phyloP scores from a whole-genome alignment of 2,797 vertebrate species.

The Synaphobranchus kaupii region DNA sequence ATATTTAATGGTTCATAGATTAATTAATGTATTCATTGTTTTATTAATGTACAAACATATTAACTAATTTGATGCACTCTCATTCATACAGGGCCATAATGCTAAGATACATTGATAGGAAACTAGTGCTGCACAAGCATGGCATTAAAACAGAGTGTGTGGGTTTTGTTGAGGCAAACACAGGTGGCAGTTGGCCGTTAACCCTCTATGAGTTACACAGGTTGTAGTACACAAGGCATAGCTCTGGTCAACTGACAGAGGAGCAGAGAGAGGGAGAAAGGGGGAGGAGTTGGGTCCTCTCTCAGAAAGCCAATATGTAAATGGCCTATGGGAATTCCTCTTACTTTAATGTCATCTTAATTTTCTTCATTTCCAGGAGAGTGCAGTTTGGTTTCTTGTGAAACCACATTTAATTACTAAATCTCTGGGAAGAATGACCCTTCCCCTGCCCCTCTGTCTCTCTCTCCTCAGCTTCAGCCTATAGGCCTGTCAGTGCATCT shows the following conservation, averaged over 20 bases:
- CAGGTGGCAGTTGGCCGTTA: not conserved
- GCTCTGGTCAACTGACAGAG: not conserved
- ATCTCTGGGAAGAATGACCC: not conserved
- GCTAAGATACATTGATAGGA: too few relatives aligned
- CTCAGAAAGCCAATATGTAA: slow-evolving; percentile 43
- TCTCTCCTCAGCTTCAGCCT: not conserved
- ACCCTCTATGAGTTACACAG: not conserved
- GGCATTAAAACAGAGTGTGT: not conserved
- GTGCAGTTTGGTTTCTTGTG: slow-evolving; percentile 45
- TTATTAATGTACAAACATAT: not conserved
- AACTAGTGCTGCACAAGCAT: slow-evolving; percentile 2
- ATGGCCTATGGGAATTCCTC: slow-evolving; percentile 34
- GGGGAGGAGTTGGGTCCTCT: not conserved
- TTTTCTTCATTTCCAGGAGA: slow-evolving; percentile 52
- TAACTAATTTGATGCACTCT: not conserved
- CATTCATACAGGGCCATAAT: too few relatives aligned
- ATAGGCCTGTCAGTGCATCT: not conserved
- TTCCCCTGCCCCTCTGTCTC: not conserved
- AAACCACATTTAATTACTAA: slow-evolving; percentile 45
- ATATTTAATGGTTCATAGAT: not conserved
- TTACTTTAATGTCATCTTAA: slow-evolving; percentile 57
- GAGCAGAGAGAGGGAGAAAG: not conserved
- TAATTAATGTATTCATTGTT: not conserved
- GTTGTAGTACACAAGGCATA: not conserved
- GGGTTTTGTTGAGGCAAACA: not conserved